Evolutionary conservation across 2,888 invertebrate genomes (phyloP).

Genomic region (Biston betularia): DNA sequence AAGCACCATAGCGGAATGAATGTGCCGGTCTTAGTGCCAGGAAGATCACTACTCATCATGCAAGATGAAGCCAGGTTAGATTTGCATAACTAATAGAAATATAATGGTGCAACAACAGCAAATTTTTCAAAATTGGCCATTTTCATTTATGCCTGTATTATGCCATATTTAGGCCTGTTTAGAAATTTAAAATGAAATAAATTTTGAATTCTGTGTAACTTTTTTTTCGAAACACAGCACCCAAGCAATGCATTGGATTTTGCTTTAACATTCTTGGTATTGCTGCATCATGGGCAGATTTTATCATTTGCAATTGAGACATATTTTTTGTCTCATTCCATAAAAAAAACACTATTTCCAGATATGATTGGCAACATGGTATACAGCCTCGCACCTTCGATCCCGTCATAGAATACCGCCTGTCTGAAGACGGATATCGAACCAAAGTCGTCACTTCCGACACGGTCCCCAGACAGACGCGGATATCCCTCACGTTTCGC

Average conservation of each 20-base stretch:
- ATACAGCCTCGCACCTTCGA: slow-evolving; percentile 95
- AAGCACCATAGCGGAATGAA: slow-evolving; percentile 87
- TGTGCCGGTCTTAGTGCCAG: slow-evolving; percentile 89
- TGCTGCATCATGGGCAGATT: too few relatives aligned
- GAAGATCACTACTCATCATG: slow-evolving; percentile 92
- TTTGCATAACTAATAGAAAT: neutral
- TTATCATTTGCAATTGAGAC: too few relatives aligned
- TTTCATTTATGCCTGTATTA: too few relatives aligned
- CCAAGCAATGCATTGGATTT: too few relatives aligned
- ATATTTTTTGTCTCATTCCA: too few relatives aligned
- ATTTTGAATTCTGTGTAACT: too few relatives aligned
- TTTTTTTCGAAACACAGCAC: too few relatives aligned
- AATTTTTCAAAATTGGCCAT: too few relatives aligned
- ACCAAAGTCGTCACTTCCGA: slow-evolving; percentile 65
- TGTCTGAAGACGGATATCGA: slow-evolving; percentile 28
- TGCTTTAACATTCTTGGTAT: too few relatives aligned
- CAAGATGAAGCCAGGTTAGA: slow-evolving; percentile 90
- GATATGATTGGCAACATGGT: slow-evolving; percentile 94
- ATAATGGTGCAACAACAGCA: too few relatives aligned
- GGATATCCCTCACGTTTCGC: slow-evolving; percentile 96
- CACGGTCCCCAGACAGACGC: slow-evolving; percentile 57
- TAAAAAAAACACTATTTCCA: slow-evolving; percentile 44
- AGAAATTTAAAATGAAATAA: too few relatives aligned
- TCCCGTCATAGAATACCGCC: slow-evolving; percentile 81
- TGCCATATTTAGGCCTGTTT: too few relatives aligned